Evolutionary conservation across 2,888 invertebrate genomes (phyloP), one percentile per base, ranked within the genome.

Genomic region (Drosophila greeni): DNA sequence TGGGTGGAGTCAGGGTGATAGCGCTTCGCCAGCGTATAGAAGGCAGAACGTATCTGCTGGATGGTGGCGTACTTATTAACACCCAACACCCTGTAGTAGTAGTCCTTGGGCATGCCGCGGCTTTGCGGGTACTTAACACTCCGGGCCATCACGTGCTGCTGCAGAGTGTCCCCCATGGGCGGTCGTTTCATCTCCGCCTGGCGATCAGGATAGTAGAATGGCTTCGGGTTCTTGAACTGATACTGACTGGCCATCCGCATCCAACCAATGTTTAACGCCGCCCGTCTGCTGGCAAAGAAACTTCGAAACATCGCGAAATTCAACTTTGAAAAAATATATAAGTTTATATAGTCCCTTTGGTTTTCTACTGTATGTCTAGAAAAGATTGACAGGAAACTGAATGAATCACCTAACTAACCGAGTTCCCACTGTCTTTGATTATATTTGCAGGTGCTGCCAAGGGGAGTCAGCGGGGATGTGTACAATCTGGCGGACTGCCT

Each of bases 401-500:
- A 54, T 26, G 26, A 23, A 2, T 40, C 31, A 24, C 7, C 20
- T 5, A 20, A 2, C 9, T 31, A n/a, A 31, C 33, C 34, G 9
- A n/a, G n/a, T n/a, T 29, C 2, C 4, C 14, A 11, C 14, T 45
- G 8, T 2, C 18, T 36, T 12, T 66, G 31, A n/a, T 43, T 34
- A 20, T 20, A 18, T 16, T 81, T 77, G 8, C 74, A 92, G 92
- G 92, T 94, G 73, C 89, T 95, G 66, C 96, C 96, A 1, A 90
- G 95, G 86, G 95, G 96, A n/a, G 95, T 96, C 2, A 95, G 95
- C 85, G 96, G 96, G n/a, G 96, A 96, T 90, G 93, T 95, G n/a
- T 95, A 95, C 87, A 95, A 96, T 89, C 90, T 97, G 76, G 95
- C 97, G 42, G 97, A 98, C 87, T 95, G 97, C 86, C 94, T 98